Evolutionary conservation across 2,113 vertebrate genomes (phyloP), one percentile per base, ranked within the genome.

Genomic region (Brachyhypopomus occidentalis): DNA sequence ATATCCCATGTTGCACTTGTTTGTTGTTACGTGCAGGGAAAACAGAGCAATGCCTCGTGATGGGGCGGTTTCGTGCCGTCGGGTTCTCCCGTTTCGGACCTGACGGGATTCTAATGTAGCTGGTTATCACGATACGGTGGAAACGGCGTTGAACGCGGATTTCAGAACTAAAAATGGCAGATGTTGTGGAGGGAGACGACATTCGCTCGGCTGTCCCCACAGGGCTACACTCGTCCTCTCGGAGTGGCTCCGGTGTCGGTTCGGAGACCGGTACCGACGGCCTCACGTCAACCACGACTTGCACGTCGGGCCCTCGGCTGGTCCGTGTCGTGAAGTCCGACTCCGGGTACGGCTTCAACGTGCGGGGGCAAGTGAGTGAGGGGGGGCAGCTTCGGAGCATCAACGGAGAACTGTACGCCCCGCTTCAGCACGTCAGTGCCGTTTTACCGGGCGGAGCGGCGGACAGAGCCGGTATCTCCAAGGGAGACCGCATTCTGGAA

Each of bases 351-450:
- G 97, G 97, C 22, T 98, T 98, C 87, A 98, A 98, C 83, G 97
- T 98, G 60, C 95, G 97, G 85, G 97, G 97, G 11, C 97, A 98
- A 92, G 97, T 98, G 73, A 98, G 97, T 91, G 97, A 98, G 90
- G 97, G 97, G 79, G 97, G 97, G 20, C 97, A 98, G 86, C 94
- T 98, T 19, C 95, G 97, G 87, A 97, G 97, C 94, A 98, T 98
- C 94, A 96, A 98, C 93, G 97, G 97, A 59, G 96, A 98, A 89
- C 93, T 98, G 89, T 98, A 98, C 91, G 96, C 97, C 74, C 97
- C 97, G 80, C 95, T 98, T 66, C 97, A 98, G 94, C 97, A 98
- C 88, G 97, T 98, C 91, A 98, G 96, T 90, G 97, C 96, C 79
- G 97, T 98, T 78, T 88, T 98, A 87, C 95, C 96, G 85, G 97